Evolutionary conservation across 2,888 invertebrate genomes (phyloP).

Genomic region (Herminia tarsipennalis): DNA sequence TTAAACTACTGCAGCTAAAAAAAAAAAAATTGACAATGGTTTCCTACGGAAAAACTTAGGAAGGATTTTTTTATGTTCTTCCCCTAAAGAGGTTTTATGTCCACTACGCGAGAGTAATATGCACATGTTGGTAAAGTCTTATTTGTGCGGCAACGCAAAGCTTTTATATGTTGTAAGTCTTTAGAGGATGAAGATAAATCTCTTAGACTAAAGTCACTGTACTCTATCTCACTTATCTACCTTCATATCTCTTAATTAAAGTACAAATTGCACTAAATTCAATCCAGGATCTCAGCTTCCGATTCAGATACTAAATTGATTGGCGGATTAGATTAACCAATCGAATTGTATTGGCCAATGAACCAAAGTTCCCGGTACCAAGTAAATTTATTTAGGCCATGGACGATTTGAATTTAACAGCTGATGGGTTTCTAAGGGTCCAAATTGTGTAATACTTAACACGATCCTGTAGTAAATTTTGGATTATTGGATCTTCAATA

Average conservation of each 20-base stretch:
- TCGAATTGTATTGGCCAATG: constrained; percentile 37
- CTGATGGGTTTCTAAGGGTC: constrained; percentile 1
- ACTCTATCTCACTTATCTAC: too few relatives aligned
- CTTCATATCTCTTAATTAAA: background rate
- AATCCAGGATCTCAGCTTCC: constrained; percentile 1
- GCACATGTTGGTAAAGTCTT: too few relatives aligned
- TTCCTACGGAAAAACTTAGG: too few relatives aligned
- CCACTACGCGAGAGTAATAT: too few relatives aligned
- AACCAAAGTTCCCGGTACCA: constrained; percentile 20
- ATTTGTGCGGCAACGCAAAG: too few relatives aligned
- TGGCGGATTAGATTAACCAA: constrained; percentile 27
- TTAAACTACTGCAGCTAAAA: too few relatives aligned
- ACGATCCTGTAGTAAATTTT: constrained; percentile 11
- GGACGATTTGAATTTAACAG: constrained; percentile 24
- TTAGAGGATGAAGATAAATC: too few relatives aligned
- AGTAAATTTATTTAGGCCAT: constrained; percentile 38
- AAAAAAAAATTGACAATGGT: too few relatives aligned
- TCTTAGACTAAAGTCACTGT: too few relatives aligned
- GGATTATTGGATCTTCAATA: constrained; percentile 3
- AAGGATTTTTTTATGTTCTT: too few relatives aligned
- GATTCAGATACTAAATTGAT: constrained; percentile 36
- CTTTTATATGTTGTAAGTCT: too few relatives aligned
- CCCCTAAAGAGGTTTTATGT: too few relatives aligned
- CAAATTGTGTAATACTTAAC: constrained; percentile 12
- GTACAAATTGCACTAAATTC: background rate